Evolutionary conservation across 2,113 vertebrate species (phyloP), one percentile per base, ranked within the genome.

Genomic region (rabbit (Oryctolagus cuniculus)): DNA sequence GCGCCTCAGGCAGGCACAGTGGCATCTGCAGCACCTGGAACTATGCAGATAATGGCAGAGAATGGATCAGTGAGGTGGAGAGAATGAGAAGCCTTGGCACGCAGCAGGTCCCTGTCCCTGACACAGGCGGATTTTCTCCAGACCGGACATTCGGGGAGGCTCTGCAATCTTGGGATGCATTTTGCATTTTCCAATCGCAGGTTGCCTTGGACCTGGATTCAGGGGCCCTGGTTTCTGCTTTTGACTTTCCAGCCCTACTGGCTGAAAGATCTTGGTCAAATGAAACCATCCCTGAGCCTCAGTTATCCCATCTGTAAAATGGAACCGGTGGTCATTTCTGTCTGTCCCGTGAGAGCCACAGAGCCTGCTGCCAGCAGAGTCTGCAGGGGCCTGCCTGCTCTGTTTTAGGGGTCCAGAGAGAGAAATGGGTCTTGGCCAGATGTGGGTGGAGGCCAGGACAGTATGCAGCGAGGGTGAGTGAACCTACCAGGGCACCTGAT

Each of bases 11-110:
- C 44, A 84, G 87, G 49, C 8, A 27, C 61, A 19, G 53, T 21
- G 38, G 51, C 21, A n/a, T 78, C 81, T 95, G 77, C 82, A 92
- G 58, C 84, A 83, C 64, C 49, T 1, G 0, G 53, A 85, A 80
- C 24, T 25, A 34, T 61, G 16, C 44, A 21, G 55, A 29, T 27
- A 12, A 34, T 24, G 29, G 58, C 12, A 25, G 36, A 61, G 3
- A 84, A 84, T 64, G 67, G 78, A 34, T 82, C 93, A 49, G 36
- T 34, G 15, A 74, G 88, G 78, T 70, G 64, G 38, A 53, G 72
- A 67, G 64, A 95, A 58, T 29, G 38, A 55, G 6, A 61, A 64
- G 49, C 34, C 49, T 69, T 6, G 7, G 44, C 15, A 44, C 64
- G 78, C 44, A 87, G 53, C 0, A 80, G 29, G 49, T 21, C 19